A percentile compares a stretch with the other conserved stretches of the same genome.
phyloP scores from a whole-genome alignment of 2,797 vertebrate species.

The Xiphorhynchus erythropygius region DNA sequence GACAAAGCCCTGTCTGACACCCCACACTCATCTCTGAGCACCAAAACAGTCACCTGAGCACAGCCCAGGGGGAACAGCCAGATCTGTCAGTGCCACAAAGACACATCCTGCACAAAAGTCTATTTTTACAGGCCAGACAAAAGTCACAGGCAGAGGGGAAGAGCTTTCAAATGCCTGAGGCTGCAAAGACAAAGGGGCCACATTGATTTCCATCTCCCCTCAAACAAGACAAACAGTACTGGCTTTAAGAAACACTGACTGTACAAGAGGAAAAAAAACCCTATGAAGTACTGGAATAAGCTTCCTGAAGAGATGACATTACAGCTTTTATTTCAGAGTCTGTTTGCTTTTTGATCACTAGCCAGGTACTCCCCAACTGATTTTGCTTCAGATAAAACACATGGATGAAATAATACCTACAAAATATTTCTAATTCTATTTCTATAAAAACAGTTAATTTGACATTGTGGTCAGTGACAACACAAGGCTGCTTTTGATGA shows the following conservation, averaged over 20 bases:
- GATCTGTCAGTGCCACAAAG: neutral
- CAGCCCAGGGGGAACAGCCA: neutral
- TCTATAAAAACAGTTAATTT: neutral
- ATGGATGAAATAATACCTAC: neutral
- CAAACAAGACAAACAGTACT: neutral
- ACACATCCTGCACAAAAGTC: fast-evolving
- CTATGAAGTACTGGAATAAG: neutral
- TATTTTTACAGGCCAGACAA: neutral
- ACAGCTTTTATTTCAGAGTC: neutral
- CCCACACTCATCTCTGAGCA: neutral
- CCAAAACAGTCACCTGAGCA: neutral
- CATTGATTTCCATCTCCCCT: neutral
- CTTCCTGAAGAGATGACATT: neutral
- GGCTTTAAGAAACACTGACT: neutral
- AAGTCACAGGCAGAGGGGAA: neutral
- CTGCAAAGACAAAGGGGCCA: neutral
- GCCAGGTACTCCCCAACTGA: neutral
- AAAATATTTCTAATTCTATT: neutral
- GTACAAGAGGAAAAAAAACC: neutral
- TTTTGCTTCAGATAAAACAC: neutral
- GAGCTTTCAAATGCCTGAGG: neutral
- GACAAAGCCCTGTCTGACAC: neutral
- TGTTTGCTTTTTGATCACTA: neutral
- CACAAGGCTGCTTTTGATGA: neutral
- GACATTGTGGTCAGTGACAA: neutral